phyloP scores from a whole-genome alignment of 2,113 vertebrate species.

The Eira barbara region DNA sequence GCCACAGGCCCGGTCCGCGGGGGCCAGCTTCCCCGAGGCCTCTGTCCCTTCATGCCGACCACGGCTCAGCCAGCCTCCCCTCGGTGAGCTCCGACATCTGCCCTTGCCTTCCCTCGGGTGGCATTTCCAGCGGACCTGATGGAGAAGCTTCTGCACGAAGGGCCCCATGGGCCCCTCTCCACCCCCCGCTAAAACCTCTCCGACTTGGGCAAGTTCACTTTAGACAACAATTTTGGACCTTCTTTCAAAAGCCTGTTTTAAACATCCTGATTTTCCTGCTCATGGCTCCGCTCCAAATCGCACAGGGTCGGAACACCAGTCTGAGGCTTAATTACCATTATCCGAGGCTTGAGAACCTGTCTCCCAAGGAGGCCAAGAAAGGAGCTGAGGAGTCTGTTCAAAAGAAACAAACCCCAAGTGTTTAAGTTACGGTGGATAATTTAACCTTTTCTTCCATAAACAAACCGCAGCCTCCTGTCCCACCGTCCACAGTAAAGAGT shows the following conservation, averaged over 20 bases:
- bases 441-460: not conserved
- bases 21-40: fast-evolving
- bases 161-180: not conserved
- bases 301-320: not conserved
- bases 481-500: fast-evolving
- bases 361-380: not conserved
- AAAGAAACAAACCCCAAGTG: not conserved
- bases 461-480: fast-evolving
- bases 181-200: not conserved
- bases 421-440: not conserved
- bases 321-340: not conserved
- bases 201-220: not conserved
- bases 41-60: not conserved
- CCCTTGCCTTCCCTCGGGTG: not conserved
- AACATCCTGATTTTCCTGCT: not conserved
- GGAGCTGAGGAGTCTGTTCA: not conserved
- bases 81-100: fast-evolving
- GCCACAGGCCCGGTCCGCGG: no score
- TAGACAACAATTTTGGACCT: not conserved
- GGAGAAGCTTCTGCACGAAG: not conserved
- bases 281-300: not conserved
- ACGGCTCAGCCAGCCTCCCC: not conserved
- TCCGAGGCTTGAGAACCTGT: not conserved
- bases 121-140: fast-evolving
- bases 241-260: not conserved